phyloP scores from a whole-genome alignment of 2,797 vertebrate genomes.

The Xiphophorus birchmanni region DNA sequence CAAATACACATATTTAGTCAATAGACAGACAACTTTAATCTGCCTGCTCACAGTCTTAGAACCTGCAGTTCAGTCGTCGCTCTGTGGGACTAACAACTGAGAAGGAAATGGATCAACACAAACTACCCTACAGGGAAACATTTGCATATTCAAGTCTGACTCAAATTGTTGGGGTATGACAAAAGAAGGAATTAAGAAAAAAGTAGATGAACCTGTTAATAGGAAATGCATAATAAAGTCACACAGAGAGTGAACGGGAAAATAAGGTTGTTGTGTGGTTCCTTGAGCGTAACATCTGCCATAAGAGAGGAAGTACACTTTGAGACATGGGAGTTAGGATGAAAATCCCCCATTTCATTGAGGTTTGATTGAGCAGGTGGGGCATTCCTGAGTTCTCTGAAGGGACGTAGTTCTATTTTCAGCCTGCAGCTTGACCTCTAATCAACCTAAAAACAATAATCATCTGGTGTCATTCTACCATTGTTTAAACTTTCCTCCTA shows the following conservation, averaged over 20 bases:
- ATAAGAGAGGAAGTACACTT: conserved; percentile 36
- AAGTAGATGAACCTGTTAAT: conserved; percentile 40
- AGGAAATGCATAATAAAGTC: conserved; percentile 22
- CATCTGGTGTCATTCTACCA: conserved; percentile 61
- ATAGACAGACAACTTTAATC: conserved; percentile 73
- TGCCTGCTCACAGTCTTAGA: conserved; percentile 57
- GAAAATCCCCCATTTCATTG: conserved; percentile 36
- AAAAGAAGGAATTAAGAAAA: conserved; percentile 23
- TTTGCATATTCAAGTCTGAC: conserved; percentile 16
- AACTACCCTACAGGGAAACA: conserved; percentile 7
- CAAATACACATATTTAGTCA: conserved; percentile 46
- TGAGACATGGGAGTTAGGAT: conserved; percentile 48
- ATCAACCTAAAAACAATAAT: conserved; percentile 49
- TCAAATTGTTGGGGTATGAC: conserved; percentile 49
- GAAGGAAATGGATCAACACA: conserved; percentile 62
- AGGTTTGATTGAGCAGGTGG: conserved; percentile 52
- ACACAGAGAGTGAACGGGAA: conserved; percentile 18
- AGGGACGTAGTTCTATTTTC: conserved; percentile 46
- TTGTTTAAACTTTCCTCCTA: conserved; percentile 50
- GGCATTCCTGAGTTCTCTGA: conserved; percentile 47
- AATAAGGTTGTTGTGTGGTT: conserved; percentile 27
- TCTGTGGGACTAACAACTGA: conserved; percentile 59
- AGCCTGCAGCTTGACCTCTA: conserved; percentile 50
- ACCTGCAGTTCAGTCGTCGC: conserved; percentile 58
- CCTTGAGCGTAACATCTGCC: conserved; percentile 27